phyloP scores from a whole-genome alignment of 2,113 vertebrate genomes.

The Talpa occidentalis region DNA sequence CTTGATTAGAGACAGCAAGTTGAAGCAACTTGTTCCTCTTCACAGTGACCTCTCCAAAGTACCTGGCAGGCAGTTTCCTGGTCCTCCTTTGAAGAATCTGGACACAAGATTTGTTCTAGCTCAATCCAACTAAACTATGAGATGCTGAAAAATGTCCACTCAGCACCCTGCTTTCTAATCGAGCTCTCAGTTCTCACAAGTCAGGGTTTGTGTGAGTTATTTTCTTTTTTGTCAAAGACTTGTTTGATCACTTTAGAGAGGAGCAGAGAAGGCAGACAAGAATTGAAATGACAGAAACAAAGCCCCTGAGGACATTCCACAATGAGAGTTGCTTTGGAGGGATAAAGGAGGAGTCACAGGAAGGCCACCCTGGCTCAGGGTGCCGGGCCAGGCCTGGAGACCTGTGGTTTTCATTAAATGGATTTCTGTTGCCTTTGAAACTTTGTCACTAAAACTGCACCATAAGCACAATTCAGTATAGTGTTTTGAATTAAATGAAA shows the following conservation, averaged over 20 bases:
- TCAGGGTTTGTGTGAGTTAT: background rate
- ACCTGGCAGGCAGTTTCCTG: background rate
- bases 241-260: conserved; percentile 45
- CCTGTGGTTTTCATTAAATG: background rate
- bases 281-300: background rate
- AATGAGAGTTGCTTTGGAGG: background rate
- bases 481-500: background rate
- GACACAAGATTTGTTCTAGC: background rate
- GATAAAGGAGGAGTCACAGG: background rate
- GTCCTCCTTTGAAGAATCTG: background rate
- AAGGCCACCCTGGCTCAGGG: background rate
- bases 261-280: background rate
- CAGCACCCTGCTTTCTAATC: background rate
- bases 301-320: no score
- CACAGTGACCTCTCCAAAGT: background rate
- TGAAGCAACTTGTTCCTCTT: background rate
- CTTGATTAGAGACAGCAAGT: background rate
- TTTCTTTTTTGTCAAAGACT: background rate
- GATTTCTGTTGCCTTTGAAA: conserved; percentile 2
- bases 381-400: background rate
- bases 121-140: background rate
- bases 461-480: background rate
- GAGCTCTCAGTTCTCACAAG: background rate
- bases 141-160: background rate
- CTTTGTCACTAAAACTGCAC: background rate